Conservation (phyloP, 2,888 invertebrate species). For the Cantharis flavilabris region DNA sequence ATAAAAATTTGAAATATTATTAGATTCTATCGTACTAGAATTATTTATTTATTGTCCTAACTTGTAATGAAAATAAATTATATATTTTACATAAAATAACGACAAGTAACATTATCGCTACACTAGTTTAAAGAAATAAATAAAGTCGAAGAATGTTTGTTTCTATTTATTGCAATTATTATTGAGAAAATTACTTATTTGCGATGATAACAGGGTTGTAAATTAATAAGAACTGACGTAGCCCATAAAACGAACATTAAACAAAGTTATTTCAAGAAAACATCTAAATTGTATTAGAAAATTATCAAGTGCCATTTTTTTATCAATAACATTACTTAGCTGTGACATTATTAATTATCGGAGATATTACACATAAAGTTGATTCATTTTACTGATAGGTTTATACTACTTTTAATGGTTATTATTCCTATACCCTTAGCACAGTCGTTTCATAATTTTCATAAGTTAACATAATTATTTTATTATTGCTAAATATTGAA, state of each 20-base stretch:
- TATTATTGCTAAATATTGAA: too few species aligned
- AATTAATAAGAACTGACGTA: background rate
- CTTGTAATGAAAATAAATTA: background rate
- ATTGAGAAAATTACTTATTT: background rate
- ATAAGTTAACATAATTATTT: too few species aligned
- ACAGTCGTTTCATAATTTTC: too few species aligned
- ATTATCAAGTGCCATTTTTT: background rate
- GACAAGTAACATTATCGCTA: background rate
- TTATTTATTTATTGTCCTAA: background rate
- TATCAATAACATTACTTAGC: background rate
- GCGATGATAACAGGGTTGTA: background rate
- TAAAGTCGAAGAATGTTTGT: background rate
- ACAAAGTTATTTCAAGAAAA: background rate
- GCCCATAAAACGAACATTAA: background rate
- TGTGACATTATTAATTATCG: background rate
- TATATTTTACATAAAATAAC: background rate
- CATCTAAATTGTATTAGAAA: background rate
- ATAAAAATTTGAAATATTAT: background rate
- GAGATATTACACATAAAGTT: background rate
- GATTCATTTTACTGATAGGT: background rate
- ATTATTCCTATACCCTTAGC: background rate
- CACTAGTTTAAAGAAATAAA: background rate
- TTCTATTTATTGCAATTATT: background rate
- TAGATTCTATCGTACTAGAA: background rate
- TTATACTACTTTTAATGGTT: background rate